Conservation (phyloP, 2,888 invertebrate species). For the Globia sparganii region DNA sequence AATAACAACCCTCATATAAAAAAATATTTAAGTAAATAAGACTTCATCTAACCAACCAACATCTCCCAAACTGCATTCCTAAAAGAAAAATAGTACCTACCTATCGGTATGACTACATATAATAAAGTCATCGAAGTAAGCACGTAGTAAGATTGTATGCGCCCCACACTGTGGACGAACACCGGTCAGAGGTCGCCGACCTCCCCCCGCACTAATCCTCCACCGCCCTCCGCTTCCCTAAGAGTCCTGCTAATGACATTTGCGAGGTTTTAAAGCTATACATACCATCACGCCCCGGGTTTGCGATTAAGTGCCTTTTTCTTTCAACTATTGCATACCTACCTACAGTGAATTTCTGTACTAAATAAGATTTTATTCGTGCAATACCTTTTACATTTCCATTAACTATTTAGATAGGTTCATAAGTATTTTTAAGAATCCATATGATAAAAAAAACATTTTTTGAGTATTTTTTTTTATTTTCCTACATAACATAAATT, state of each 20-base stretch:
- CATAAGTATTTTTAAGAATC: not conserved
- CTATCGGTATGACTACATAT: constrained; percentile 2
- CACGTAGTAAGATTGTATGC: constrained; percentile 52
- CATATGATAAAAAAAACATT: not conserved
- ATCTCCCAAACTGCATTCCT: not conserved
- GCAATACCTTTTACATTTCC: not conserved
- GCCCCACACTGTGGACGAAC: constrained; percentile 63
- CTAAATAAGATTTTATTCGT: constrained; percentile 1
- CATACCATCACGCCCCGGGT: constrained; percentile 42
- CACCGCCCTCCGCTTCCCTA: constrained; percentile 49
- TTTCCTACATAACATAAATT: no score
- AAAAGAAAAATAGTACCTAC: constrained; percentile 10
- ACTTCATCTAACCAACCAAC: not conserved
- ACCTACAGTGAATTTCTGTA: constrained; percentile 13
- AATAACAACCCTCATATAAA: not conserved
- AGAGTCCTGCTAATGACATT: constrained; percentile 79
- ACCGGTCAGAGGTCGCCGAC: constrained; percentile 68
- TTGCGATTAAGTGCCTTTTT: constrained; percentile 46
- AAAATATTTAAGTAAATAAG: not conserved
- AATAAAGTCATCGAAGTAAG: constrained; percentile 45
- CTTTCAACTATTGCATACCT: constrained; percentile 36
- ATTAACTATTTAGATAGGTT: not conserved
- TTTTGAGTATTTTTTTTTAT: not conserved
- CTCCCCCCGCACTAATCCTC: constrained; percentile 57
- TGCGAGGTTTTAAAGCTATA: constrained; percentile 72